Base-by-base conservation (phyloP, 2,888 invertebrate species). In the Escarpia spicata region DNA sequence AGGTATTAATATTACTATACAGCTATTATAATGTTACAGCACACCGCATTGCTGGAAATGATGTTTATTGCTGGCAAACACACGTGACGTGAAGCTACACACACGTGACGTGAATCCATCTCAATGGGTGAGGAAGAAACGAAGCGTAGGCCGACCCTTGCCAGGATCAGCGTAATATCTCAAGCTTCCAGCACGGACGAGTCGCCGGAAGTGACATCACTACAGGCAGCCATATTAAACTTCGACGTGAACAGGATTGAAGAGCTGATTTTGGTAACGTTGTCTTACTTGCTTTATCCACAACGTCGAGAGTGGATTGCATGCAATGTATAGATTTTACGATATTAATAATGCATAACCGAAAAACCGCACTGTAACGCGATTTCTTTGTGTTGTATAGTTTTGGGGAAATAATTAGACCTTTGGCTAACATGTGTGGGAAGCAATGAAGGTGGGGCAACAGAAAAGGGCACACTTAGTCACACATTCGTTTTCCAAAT, bases 211-310 rank as follows among this genome's bases (percentile, higher is more conserved):
- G 75, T 75, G 75, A 75, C 75, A 3, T 75, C 75, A 75, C 75
- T 75, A 75, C 75, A 75, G 75, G 19, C 75, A 6, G 75, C 75
- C 75, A 75, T 75, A 75, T 75, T 75, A n/a, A 75, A 75, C 75
- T 75, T 75, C 75, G 75, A 75, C 26, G 75, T 75, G 75, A 75
- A 75, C 75, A 75, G 75, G 75, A 75, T 75, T 75, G 75, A 75
- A 75, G 75, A 75, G 75, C 75, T 75, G 75, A 75, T 75, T 6
- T 75, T 75, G 75, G 75, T 75, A 75, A 75, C 26, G 26, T 75
- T 26, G 75, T 75, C n/a, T 75, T 19, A 26, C n/a, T 75, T 15
- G 4, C 19, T n/a, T 75, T 26, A 19, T 4, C 75, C n/a, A 26
- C 75, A 75, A 19, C 6, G 75, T 26, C n/a, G 75, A 75, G 75